Evolutionary conservation across 2,797 vertebrate genomes (phyloP).

Genomic region (Natrix natrix): DNA sequence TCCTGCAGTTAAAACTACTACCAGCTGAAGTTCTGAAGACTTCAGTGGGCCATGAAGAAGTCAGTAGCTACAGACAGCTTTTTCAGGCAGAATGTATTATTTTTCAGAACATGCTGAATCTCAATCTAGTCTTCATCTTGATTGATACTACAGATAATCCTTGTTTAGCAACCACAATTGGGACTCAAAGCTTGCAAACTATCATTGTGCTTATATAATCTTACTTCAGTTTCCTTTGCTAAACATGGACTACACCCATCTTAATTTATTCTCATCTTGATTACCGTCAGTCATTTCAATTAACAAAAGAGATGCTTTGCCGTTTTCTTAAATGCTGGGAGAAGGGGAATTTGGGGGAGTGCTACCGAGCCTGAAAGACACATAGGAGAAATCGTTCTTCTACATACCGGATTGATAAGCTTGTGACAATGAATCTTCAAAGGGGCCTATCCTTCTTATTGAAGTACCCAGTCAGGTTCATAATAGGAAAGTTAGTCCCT

Average conservation of each 20-base stretch:
- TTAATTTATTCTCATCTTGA: background rate
- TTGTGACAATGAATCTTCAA: background rate
- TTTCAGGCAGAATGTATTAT: background rate
- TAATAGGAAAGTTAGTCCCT: background rate
- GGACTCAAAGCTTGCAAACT: background rate
- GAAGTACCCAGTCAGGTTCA: background rate
- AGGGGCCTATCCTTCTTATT: background rate
- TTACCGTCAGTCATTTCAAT: background rate
- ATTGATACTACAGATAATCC: background rate
- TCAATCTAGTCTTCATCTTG: background rate
- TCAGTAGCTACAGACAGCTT: background rate
- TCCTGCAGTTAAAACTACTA: background rate
- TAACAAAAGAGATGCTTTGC: background rate
- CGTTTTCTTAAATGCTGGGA: background rate
- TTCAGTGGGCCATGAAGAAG: background rate
- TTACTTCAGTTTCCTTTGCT: background rate
- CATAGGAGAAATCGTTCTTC: background rate
- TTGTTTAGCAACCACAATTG: background rate
- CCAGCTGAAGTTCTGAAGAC: background rate
- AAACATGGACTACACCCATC: background rate
- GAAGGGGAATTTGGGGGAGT: background rate
- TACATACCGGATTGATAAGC: background rate
- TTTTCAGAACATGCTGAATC: background rate
- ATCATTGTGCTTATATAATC: background rate
- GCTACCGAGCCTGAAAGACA: background rate